Conservation (phyloP, 1,140 invertebrate genomes). For the Scaptodrosophila lebanonensis region DNA sequence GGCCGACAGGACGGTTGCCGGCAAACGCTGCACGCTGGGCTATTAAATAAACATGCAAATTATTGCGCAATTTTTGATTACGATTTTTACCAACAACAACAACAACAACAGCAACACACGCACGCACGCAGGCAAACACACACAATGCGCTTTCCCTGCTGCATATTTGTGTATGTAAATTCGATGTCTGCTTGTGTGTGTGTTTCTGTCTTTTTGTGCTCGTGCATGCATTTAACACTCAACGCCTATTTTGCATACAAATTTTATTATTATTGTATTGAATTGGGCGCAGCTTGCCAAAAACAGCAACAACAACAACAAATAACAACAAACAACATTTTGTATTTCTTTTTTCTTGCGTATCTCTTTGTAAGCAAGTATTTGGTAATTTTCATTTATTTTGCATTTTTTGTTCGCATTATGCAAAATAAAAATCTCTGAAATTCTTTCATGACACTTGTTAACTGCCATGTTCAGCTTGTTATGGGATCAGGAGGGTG, state of each 20-base stretch:
- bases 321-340: constrained; percentile 20
- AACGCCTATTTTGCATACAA: constrained; percentile 74
- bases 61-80: constrained; percentile 75
- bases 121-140: constrained; percentile 1
- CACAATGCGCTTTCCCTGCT: constrained; percentile 10
- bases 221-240: constrained; percentile 69
- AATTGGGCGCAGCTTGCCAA: constrained; percentile 31
- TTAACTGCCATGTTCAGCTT: too few relatives aligned
- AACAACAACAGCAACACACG: constrained; percentile 14
- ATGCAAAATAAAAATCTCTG: constrained; percentile 19
- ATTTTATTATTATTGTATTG: constrained; percentile 71
- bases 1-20: too few relatives aligned
- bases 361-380: constrained; percentile 16
- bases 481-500: too few relatives aligned
- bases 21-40: constrained; percentile 30
- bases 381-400: constrained; percentile 16
- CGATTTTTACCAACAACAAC: constrained; percentile 45
- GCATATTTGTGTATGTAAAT: constrained; percentile 69
- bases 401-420: constrained; percentile 37
- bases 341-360: constrained; percentile 21
- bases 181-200: too few relatives aligned
- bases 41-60: constrained; percentile 75
- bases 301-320: constrained; percentile 14
- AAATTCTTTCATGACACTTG: too few relatives aligned
- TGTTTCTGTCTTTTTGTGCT: too few relatives aligned